Base-by-base conservation (phyloP, 2,888 invertebrate species). In the Pseudococcus jackbeardsleyi region DNA sequence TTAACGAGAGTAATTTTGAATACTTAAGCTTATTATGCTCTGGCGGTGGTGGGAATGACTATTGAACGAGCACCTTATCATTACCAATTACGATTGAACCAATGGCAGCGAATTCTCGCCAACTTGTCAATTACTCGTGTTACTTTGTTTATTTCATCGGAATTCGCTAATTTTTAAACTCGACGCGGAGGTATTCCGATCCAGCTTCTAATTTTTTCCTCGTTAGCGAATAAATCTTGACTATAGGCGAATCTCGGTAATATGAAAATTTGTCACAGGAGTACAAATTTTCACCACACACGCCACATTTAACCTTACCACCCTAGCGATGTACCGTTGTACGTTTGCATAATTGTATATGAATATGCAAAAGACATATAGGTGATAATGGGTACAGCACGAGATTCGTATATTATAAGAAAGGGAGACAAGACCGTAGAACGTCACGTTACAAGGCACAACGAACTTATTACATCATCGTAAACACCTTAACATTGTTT, bases 401-500 rank as follows among this genome's bases (percentile, higher is more conserved):
- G 17, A 54, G 15, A 54, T 54, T 17, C 54, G 17, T 54, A 54
- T 12, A 54, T 17, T 33, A 33, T 33, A 33, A 2, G 26, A 33
- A 33, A 33, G 26, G 26, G 26, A 33, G 26, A 33, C 26, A 33
- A 33, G 26, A 33, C 26, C 26, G 26, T 33, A 33, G 26, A 33
- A 33, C 26, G 26, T 33, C 26, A 33, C 26, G 26, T 46, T 46
- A 15, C 54, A 15, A 22, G 19, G 39, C 42, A 42, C 42, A 79
- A 79, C 79, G 79, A 79, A 42, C 42, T 33, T n/a, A 42, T 46
- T 79, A n/a, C 79, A 79, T 79, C 79, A 79, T 79, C 79, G 79
- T 79, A 79, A 79, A 79, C 79, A 79, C 79, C 79, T 33, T 79
- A 79, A 79, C 79, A 79, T 79, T 79, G 79, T 79, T 79, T 79